Base-by-base conservation (phyloP, 2,797 vertebrate species). In the Thunnus albacares region DNA sequence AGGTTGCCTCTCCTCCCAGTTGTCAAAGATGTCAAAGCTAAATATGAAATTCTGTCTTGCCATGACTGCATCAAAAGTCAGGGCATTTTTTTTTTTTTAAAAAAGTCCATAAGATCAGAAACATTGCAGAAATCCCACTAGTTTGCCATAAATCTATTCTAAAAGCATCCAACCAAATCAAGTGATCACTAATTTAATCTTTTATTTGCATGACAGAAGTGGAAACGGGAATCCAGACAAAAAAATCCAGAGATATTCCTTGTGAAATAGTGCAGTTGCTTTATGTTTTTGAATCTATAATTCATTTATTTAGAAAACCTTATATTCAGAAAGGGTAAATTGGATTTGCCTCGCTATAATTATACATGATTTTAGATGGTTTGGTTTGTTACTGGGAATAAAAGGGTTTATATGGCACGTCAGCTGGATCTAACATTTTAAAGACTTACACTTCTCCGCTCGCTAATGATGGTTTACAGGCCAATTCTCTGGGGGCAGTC, bases 1-100 rank as follows among this genome's bases (percentile, higher is more conserved):
- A 95, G 96, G 94, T 95, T 96, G 92, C 93, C 90, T 77, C 87
- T 85, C 89, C 77, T 86, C 89, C 92, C 92, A 85, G 94, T 94
- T 95, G 94, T 95, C 94, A 96, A 80, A 95, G 90, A 94, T 94
- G 95, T 95, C 93, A 96, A 88, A 93, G 91, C 90, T 93, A 94
- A 95, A 95, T 90, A 89, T 94, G 90, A 94, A 92, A 94, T 92
- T 92, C 92, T 51, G 53, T 90, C 87, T 92, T 84, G 90, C 88
- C 89, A 76, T 68, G 84, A 89, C 85, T 87, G 93, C 90, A 93
- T 93, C 93, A 94, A 85, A 90, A 92, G 92, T 90, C 89, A 70
- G 84, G 88, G 60, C 78, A 59, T 82, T 79, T 80, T 84, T 81
- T 86, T 85, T 51, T 10, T 69, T 63, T 59, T 2, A 2, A 87